phyloP scores from a whole-genome alignment of 2,113 vertebrate genomes.

The Corythaeola cristata region DNA sequence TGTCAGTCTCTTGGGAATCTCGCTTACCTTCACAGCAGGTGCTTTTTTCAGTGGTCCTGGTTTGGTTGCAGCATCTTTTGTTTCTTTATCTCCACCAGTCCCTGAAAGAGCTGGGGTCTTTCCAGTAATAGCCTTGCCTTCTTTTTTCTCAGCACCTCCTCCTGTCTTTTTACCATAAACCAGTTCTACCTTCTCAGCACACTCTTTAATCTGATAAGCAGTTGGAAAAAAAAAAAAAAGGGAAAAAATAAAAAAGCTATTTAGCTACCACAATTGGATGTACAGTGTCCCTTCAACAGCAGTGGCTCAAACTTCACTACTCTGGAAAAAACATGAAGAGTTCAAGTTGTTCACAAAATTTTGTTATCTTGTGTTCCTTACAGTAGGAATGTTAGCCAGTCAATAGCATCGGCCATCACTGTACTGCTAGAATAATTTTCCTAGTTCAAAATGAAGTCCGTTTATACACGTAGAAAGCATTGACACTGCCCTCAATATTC shows the following conservation, averaged over 20 bases:
- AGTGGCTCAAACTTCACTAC: background rate
- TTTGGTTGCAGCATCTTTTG: constrained; percentile 77
- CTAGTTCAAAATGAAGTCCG: background rate
- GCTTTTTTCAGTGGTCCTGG: constrained; percentile 83
- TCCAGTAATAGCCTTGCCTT: constrained; percentile 75
- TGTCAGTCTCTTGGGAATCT: background rate
- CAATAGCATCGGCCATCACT: background rate
- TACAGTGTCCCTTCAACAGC: background rate
- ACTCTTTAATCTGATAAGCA: constrained; percentile 89
- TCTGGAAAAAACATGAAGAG: background rate
- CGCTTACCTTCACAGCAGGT: constrained; percentile 81
- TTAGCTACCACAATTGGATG: background rate
- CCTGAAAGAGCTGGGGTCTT: constrained; percentile 74
- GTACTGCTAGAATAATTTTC: background rate
- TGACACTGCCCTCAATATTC: background rate
- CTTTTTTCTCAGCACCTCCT: constrained; percentile 77
- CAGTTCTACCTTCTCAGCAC: constrained; percentile 92
- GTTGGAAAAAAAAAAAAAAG: rapidly evolving
- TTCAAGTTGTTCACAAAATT: background rate
- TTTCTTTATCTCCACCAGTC: constrained; percentile 76
- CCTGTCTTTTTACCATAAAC: constrained; percentile 81
- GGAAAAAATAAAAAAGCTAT: background rate
- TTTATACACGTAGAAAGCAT: background rate
- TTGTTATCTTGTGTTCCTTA: background rate
- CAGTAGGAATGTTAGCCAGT: background rate